Evolutionary conservation across 2,888 invertebrate genomes (phyloP), one percentile per base, ranked within the genome.

Genomic region (Plusia festucae): DNA sequence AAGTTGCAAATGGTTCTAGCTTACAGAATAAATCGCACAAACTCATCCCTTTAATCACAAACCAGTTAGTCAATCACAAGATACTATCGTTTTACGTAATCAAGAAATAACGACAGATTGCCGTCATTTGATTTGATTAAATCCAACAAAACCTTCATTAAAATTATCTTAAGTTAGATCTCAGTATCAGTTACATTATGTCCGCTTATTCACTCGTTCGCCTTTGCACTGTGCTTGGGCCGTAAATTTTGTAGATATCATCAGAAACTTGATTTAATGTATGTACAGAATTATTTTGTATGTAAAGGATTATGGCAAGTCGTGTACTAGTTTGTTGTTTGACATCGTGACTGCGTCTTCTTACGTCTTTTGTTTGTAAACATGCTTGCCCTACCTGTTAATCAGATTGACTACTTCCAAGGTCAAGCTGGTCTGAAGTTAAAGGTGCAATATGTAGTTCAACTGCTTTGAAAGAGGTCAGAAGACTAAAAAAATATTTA

Each of bases 91-190:
- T 73, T 66, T 64, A 64, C 65, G 59, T 63, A 76, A 78, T 73
- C 62, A 62, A 62, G 71, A 71, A 64, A 66, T 70, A 76, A 59
- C 68, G 79, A 76, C 66, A 70, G 72, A 74, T 70, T 77, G 58
- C 65, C 60, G 68, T 71, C 76, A 78, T 69, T 73, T 75, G 65
- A 62, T 54, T 66, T 68, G 74, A 79, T 70, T 71, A 72, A 60
- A 69, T 60, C 64, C 62, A 76, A 82, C 76, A 76, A 79, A 81
- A 79, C 81, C 79, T 78, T 83, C 81, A 81, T 82, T 79, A 81
- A 64, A 82, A 74, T 82, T 71, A 82, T 83, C 82, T 74, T 16
- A 20, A 65, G 68, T 73, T 70, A 46, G n/a, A 79, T 76, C 82
- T 69, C n/a, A 13, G 65, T 77, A 80, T 79, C 68, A 68, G 68